Percentiles rank a stretch among this genome's conserved stretches.
Conservation (phyloP, 2,888 invertebrate genomes). For the Abscondita cerata region DNA sequence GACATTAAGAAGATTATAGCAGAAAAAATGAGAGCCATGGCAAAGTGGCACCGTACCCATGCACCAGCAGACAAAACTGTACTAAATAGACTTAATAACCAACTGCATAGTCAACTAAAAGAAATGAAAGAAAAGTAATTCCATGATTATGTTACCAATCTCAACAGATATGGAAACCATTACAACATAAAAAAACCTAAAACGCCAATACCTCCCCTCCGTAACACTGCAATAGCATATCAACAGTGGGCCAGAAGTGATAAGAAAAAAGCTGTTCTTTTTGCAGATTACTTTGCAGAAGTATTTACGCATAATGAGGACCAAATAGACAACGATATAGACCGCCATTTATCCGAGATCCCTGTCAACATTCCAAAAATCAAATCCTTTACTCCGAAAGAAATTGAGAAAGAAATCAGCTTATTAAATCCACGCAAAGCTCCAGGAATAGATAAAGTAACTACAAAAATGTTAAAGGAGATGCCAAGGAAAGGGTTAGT, state of each 20-base stretch:
- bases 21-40: not conserved
- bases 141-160: not conserved
- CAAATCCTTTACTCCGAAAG: constrained; percentile 5
- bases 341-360: constrained; percentile 1
- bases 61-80: not conserved
- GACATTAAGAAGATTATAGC: not conserved
- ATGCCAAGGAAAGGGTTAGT: constrained; percentile 6
- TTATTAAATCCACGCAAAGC: constrained; percentile 11
- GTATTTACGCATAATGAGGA: not conserved
- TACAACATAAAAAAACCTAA: not conserved
- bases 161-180: not conserved
- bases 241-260: constrained; percentile 4
- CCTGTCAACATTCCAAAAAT: constrained; percentile 14
- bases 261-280: not conserved
- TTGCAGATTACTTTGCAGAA: constrained; percentile 4
- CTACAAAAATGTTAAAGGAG: constrained; percentile 5
- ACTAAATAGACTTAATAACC: not conserved
- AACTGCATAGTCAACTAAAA: not conserved
- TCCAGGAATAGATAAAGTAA: constrained; percentile 1
- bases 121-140: not conserved
- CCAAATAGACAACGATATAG: not conserved
- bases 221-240: not conserved
- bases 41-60: not conserved
- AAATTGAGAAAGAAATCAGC: constrained; percentile 8
- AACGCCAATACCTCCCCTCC: not conserved